These are phyloP conservation scores for Regulus satrapa DNA, from an alignment of 2,113 vertebrate genomes.

Conservation along the genomic window DNA sequence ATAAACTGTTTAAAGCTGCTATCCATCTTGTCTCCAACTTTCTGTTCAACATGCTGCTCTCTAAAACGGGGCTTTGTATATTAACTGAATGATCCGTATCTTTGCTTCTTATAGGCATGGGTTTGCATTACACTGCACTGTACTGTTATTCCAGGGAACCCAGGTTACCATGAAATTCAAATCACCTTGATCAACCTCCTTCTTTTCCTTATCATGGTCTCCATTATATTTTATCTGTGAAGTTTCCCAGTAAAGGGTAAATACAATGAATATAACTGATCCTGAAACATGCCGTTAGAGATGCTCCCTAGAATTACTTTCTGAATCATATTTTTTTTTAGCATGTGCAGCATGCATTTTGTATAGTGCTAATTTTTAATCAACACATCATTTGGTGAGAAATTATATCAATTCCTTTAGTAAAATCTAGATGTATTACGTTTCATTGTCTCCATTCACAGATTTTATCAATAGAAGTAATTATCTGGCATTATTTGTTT, in stretches of 20 bases:
- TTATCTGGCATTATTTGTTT: conserved; percentile 42
- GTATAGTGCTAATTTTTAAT: conserved; percentile 56
- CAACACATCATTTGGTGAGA: conserved; percentile 26
- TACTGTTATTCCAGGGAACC: not conserved
- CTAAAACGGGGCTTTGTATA: not conserved
- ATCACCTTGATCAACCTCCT: not conserved
- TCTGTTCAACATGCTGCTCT: not conserved
- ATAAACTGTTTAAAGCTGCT: not conserved
- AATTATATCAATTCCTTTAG: conserved; percentile 11
- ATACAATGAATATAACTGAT: not conserved
- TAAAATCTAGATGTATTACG: conserved; percentile 24
- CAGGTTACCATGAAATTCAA: not conserved
- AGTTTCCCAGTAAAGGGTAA: conserved; percentile 7
- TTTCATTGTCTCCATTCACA: conserved; percentile 9
- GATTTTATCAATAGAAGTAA: conserved; percentile 46
- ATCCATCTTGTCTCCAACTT: not conserved
- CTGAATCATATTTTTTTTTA: conserved; percentile 32
- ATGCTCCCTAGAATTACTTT: not conserved
- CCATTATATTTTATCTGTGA: not conserved
- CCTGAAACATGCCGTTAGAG: not conserved
- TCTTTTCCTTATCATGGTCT: not conserved
- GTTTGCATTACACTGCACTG: not conserved
- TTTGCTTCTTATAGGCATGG: not conserved
- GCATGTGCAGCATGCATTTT: conserved; percentile 27
- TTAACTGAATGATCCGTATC: not conserved